A percentile compares a stretch with the other conserved stretches of the same genome.
These are phyloP conservation scores for Heterocephalus glaber DNA, from an alignment of 2,113 vertebrate species.

Conservation along the genomic window DNA sequence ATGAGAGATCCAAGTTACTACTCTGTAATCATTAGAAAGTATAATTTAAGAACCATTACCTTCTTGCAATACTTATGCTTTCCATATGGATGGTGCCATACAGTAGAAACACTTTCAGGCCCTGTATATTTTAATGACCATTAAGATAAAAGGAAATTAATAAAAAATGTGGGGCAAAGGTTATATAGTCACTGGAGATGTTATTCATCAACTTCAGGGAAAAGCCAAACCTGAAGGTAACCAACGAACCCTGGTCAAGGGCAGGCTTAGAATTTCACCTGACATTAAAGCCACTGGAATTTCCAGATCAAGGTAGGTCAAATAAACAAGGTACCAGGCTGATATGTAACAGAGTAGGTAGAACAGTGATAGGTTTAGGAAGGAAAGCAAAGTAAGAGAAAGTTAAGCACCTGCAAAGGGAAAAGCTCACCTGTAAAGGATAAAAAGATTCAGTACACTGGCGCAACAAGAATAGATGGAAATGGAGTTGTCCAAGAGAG, in stretches of 20 bases:
- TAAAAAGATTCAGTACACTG: not conserved
- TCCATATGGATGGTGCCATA: not conserved
- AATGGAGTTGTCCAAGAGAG: not conserved
- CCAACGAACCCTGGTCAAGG: not conserved
- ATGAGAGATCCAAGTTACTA: not conserved
- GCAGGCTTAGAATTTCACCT: slow-evolving; percentile 12
- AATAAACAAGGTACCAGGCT: not conserved
- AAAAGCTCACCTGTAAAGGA: not conserved
- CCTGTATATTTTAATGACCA: not conserved
- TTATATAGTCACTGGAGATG: not conserved
- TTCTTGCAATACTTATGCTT: not conserved
- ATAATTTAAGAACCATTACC: not conserved
- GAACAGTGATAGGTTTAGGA: not conserved
- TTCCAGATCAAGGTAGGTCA: not conserved
- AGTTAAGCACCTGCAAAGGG: not conserved
- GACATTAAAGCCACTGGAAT: not conserved
- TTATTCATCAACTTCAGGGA: slow-evolving; percentile 60
- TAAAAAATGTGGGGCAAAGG: not conserved
- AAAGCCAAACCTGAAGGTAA: not conserved
- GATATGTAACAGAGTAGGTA: not conserved
- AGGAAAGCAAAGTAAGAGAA: not conserved
- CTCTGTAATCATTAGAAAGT: not conserved
- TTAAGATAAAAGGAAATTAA: not conserved
- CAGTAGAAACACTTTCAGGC: not conserved
- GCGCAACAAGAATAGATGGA: not conserved